Evolutionary conservation across 2,888 invertebrate species (phyloP), one percentile per base, ranked within the genome.

Genomic region (Ptychoptera albimana): DNA sequence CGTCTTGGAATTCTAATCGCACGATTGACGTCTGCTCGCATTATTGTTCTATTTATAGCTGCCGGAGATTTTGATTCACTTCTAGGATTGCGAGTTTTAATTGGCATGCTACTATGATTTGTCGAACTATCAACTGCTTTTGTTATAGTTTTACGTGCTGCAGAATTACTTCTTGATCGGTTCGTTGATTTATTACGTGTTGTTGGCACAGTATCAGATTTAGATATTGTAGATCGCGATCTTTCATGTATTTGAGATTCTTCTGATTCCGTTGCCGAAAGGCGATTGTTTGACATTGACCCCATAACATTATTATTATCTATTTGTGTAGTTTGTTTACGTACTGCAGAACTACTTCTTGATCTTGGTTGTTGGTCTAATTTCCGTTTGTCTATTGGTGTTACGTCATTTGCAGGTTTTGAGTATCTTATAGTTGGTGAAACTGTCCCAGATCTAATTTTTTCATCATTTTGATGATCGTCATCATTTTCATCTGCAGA

Each of bases 401-500:
- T 23, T 11, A 5, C 37, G 16, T 23, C 14, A 29, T 36, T 35
- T 36, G 12, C 35, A 12, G 8, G 15, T 36, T 36, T 16, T 13
- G 37, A 37, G 12, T 5, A 10, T 7, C 14, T n/a, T 14, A 10
- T 13, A 13, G 34, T n/a, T 36, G 36, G 13, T 35, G 42, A 30
- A 2, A 23, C 31, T 30, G 9, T 37, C 10, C n/a, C 12, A 13
- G 12, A 7, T 23, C 23, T 3, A 23, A 23, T 3, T 5, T 23
- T 23, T 46, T 41, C 34, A 7, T 50, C 46, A 2, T 54, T 45
- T 23, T 54, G 52, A 2, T 42, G 1, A 8, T 50, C 15, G 8
- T 13, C 11, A 16, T 47, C 44, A 32, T 49, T 47, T 1, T 51
- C 51, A 13, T 58, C 57, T 2, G 58, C 55, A 39, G 67, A 66